These are phyloP conservation scores for Hydrotaea cyrtoneurina DNA, from an alignment of 2,888 invertebrate genomes.

Conservation along the genomic window DNA sequence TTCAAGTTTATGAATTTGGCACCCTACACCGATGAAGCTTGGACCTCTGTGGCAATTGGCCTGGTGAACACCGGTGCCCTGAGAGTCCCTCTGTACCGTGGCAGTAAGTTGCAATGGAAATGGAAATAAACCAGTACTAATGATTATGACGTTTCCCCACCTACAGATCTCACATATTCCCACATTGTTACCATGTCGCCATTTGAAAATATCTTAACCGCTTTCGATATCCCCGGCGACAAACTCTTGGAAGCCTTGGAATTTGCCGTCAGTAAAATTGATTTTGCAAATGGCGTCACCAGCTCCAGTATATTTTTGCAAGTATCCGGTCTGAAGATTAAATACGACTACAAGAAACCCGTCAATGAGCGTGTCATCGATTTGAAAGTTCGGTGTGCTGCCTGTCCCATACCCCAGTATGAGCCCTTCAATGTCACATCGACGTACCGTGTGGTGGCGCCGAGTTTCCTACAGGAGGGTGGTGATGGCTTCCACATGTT, in stretches of 20 bases:
- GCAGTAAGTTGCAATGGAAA: constrained; percentile 81
- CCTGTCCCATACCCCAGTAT: constrained; percentile 83
- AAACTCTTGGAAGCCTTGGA: constrained; percentile 85
- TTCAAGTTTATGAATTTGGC: constrained; percentile 72
- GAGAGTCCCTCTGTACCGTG: constrained; percentile 85
- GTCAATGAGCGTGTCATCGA: constrained; percentile 83
- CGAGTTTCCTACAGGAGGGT: constrained; percentile 85
- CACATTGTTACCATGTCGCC: constrained; percentile 87
- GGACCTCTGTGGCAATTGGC: constrained; percentile 87
- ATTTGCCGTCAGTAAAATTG: constrained; percentile 81
- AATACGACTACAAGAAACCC: constrained; percentile 84
- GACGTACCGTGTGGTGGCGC: constrained; percentile 84
- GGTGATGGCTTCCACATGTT: constrained; percentile 86
- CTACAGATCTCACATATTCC: constrained; percentile 86
- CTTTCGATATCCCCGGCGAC: constrained; percentile 86
- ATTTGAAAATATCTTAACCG: constrained; percentile 88
- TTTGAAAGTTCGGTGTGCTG: constrained; percentile 76
- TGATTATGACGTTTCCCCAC: not conserved
- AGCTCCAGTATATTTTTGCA: constrained; percentile 80
- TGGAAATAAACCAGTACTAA: not conserved
- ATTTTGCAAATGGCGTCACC: constrained; percentile 69
- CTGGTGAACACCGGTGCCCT: constrained; percentile 87
- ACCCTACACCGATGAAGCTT: constrained; percentile 80
- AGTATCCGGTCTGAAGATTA: constrained; percentile 82
- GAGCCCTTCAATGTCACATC: constrained; percentile 82